These are phyloP conservation scores for Aplysina aerophoba DNA, from an alignment of 37 sponge, comb jelly and placozoan genomes.

Conservation along the genomic window DNA sequence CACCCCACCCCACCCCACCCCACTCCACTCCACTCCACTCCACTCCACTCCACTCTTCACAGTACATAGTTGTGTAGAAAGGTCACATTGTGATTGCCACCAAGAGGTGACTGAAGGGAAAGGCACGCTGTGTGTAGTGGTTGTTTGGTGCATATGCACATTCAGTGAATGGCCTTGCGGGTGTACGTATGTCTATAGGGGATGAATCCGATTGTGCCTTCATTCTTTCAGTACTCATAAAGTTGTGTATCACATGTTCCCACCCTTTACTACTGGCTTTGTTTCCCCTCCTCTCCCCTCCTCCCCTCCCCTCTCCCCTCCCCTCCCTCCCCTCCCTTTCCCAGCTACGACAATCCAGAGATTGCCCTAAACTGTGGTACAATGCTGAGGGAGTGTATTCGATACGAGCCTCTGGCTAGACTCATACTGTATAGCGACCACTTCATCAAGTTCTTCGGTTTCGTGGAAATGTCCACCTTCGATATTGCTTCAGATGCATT, in stretches of 20 bases:
- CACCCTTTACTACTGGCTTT: background rate
- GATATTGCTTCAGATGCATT: slow-evolving; percentile 99
- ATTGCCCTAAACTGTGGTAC: slow-evolving; percentile 95
- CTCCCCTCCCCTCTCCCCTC: slow-evolving; percentile 8
- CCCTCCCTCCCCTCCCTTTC: background rate
- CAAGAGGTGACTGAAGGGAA: too few species aligned
- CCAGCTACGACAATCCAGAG: slow-evolving; percentile 94
- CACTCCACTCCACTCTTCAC: too few species aligned
- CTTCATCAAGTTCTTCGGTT: slow-evolving; percentile 87
- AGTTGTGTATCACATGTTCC: background rate
- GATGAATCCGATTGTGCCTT: background rate
- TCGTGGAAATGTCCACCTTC: slow-evolving; percentile 95
- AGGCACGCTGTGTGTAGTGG: slow-evolving; percentile 1
- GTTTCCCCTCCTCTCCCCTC: background rate
- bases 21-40: too few species aligned
- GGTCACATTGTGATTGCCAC: too few species aligned
- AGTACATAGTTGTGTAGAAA: too few species aligned
- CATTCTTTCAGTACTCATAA: background rate
- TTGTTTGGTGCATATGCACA: background rate
- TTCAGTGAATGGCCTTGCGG: too few species aligned
- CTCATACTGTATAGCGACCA: slow-evolving; percentile 78
- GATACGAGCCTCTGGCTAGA: slow-evolving; percentile 88
- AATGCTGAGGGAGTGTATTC: slow-evolving; percentile 95
- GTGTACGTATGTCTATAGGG: background rate
- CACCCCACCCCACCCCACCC: too few species aligned